Percentiles rank a stretch among this genome's conserved stretches.
Evolutionary conservation across 1,140 invertebrate genomes (phyloP).

Genomic region (Aphaenogaster rudis): DNA sequence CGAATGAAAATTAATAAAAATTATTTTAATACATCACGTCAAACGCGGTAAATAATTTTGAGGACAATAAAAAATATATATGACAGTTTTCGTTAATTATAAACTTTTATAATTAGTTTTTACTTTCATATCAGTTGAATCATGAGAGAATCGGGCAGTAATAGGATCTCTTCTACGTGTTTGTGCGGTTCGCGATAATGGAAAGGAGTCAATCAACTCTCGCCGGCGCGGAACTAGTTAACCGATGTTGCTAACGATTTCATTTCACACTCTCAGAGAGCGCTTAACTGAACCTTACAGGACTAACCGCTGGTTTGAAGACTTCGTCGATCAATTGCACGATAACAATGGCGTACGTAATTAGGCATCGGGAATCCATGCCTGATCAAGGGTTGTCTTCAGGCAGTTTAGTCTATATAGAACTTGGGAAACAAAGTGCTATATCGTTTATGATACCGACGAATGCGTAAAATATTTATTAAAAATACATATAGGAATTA

Average conservation of each 20-base stretch:
- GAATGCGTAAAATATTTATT: neutral
- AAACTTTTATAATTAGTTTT: neutral
- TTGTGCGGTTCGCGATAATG: constrained; percentile 59
- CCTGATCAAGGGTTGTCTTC: neutral
- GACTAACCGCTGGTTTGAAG: constrained; percentile 41
- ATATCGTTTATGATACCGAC: neutral
- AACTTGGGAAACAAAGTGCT: neutral
- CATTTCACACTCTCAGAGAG: constrained; percentile 47
- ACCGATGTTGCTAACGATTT: constrained; percentile 65
- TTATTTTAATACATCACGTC: neutral
- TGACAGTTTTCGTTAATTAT: neutral
- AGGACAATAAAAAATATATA: neutral
- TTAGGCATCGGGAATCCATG: constrained; percentile 50
- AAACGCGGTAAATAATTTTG: neutral
- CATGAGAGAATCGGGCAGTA: constrained; percentile 14
- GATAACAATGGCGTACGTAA: constrained; percentile 1
- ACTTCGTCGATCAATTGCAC: constrained; percentile 59
- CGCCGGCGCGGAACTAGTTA: constrained; percentile 68
- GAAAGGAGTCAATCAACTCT: constrained; percentile 74
- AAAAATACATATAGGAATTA: neutral
- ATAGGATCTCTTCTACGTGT: constrained; percentile 43
- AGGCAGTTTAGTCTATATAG: neutral
- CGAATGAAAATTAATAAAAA: neutral
- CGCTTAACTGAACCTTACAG: constrained; percentile 39
- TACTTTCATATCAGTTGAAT: neutral